phyloP scores from a whole-genome alignment of 2,888 invertebrate genomes.

The Apodemia mormo region DNA sequence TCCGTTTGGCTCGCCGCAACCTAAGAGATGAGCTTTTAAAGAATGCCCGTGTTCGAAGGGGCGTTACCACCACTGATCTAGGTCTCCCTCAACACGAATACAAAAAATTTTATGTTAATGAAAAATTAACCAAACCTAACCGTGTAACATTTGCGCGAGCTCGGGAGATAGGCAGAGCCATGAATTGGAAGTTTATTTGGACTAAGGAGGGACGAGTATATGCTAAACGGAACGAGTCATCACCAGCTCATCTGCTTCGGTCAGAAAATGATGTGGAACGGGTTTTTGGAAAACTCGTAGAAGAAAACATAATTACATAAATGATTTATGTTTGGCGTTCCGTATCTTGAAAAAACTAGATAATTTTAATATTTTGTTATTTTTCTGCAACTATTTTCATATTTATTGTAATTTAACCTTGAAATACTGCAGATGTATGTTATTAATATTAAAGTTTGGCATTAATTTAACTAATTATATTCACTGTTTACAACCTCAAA shows the following conservation, averaged over 20 bases:
- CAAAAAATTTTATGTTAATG: conserved; percentile 20
- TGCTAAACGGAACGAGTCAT: conserved; percentile 16
- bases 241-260: neutral
- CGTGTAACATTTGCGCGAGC: conserved; percentile 22
- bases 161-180: neutral
- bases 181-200: conserved; percentile 25
- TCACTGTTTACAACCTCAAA: no score
- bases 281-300: neutral
- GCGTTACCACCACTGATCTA: conserved; percentile 9
- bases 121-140: conserved; percentile 24
- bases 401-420: neutral
- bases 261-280: neutral
- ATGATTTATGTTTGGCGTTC: neutral
- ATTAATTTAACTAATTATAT: no score
- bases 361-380: neutral
- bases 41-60: neutral
- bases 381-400: neutral
- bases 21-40: conserved; percentile 1
- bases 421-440: no score
- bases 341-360: neutral
- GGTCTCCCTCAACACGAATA: neutral
- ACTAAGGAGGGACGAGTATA: conserved; percentile 22
- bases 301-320: neutral
- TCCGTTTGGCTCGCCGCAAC: neutral
- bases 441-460: no score